A percentile compares a stretch with the other conserved stretches of the same genome.
phyloP scores from a whole-genome alignment of 2,888 invertebrate species.

The Agrilus biguttatus region DNA sequence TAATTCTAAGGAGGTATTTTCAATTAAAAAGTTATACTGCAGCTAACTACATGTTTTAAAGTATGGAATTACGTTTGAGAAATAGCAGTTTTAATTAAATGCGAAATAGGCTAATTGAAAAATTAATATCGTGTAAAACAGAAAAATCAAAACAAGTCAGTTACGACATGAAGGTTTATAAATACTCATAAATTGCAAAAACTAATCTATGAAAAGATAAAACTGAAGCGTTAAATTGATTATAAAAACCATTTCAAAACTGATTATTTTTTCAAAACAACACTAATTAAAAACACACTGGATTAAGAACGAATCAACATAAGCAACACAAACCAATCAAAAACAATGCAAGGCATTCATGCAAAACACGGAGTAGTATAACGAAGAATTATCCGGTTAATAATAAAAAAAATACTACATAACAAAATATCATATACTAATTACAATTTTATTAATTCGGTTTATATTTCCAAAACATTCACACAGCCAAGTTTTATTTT shows the following conservation, averaged over 20 bases:
- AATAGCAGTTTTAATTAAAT: constrained; percentile 1
- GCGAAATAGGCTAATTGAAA: not conserved
- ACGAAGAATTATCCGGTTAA: not conserved
- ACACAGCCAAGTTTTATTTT: too few relatives aligned
- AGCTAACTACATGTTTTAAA: too few relatives aligned
- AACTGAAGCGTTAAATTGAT: not conserved
- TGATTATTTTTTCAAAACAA: too few relatives aligned
- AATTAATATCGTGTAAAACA: not conserved
- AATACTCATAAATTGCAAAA: not conserved
- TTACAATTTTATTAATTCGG: too few relatives aligned
- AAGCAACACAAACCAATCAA: constrained; percentile 17
- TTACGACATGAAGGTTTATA: not conserved
- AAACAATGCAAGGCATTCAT: constrained; percentile 4
- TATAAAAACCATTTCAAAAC: too few relatives aligned
- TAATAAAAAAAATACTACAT: not conserved
- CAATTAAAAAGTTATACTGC: too few relatives aligned
- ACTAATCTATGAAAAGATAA: constrained; percentile 1
- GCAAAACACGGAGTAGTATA: constrained; percentile 1
- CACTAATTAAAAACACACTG: not conserved
- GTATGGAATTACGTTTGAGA: too few relatives aligned
- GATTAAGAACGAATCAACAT: constrained; percentile 2
- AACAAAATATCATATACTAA: not conserved
- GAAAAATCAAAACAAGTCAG: constrained; percentile 1
- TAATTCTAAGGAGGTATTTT: constrained; percentile 12
- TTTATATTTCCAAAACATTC: too few relatives aligned